A percentile compares a stretch with the other conserved stretches of the same genome.
Evolutionary conservation across 2,888 invertebrate genomes (phyloP).

Genomic region (Lithophane ornitopus): DNA sequence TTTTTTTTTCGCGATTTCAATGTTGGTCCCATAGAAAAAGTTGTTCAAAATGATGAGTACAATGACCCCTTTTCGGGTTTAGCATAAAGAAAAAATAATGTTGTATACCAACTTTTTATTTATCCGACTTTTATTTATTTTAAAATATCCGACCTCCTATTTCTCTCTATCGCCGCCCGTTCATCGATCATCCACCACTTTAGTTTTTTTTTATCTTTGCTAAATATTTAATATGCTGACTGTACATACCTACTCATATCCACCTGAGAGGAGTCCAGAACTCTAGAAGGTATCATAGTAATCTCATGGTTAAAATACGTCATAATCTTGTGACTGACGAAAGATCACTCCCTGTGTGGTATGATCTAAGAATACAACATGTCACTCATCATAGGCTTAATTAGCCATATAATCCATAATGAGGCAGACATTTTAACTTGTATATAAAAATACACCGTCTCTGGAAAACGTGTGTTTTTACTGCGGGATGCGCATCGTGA

Average conservation of each 20-base stretch:
- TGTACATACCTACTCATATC: not conserved
- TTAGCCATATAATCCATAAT: constrained; percentile 1
- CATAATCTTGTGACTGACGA: constrained; percentile 21
- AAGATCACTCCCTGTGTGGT: not conserved
- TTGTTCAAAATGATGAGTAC: too few species aligned
- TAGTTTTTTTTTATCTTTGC: too few species aligned
- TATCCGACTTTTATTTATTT: not conserved
- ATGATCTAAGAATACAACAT: not conserved
- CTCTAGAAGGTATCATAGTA: not conserved
- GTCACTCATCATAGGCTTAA: constrained; percentile 33
- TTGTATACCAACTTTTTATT: too few species aligned
- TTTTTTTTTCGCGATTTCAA: too few species aligned
- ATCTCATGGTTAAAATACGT: constrained; percentile 1
- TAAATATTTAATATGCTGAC: not conserved
- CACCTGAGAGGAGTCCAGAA: too few species aligned
- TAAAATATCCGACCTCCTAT: not conserved
- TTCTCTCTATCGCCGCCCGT: too few species aligned
- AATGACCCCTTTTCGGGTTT: too few species aligned
- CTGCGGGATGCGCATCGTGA: too few species aligned
- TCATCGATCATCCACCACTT: not conserved
- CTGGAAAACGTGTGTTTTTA: not conserved
- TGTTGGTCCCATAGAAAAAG: too few species aligned
- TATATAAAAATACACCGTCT: not conserved
- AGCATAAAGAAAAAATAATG: too few species aligned
- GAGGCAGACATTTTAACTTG: constrained; percentile 27